phyloP scores from a whole-genome alignment of 2,797 vertebrate genomes.

The Fringilla coelebs region DNA sequence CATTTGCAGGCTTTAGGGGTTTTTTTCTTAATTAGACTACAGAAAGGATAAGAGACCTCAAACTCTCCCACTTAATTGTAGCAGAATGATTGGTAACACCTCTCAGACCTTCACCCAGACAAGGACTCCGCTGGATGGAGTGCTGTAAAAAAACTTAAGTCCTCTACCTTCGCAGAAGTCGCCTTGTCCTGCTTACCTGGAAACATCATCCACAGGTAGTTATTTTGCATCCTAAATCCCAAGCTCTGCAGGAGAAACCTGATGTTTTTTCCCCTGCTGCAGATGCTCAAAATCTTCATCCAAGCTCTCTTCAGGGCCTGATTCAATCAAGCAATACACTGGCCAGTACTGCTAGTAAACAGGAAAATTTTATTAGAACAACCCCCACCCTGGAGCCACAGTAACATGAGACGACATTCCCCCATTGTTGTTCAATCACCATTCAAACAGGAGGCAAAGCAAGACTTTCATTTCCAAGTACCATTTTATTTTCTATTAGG shows the following conservation, averaged over 20 bases:
- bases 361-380: conserved; percentile 20
- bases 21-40: neutral
- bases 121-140: neutral
- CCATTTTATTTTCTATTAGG: conserved; percentile 63
- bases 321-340: neutral
- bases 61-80: neutral
- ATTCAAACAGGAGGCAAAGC: conserved; percentile 26
- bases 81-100: neutral
- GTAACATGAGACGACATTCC: conserved; percentile 36
- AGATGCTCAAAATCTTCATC: neutral
- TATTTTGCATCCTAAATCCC: neutral
- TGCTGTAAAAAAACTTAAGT: neutral
- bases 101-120: neutral
- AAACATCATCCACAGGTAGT: neutral
- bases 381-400: neutral
- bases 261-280: neutral
- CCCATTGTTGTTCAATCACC: neutral
- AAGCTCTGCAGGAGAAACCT: neutral
- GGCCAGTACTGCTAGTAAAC: conserved; percentile 1
- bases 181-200: neutral
- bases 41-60: neutral
- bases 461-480: conserved; percentile 23
- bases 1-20: neutral
- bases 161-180: neutral
- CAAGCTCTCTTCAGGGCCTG: conserved; percentile 19